Evolutionary conservation across 2,113 vertebrate genomes (phyloP).

Genomic region (Amblyopsis rosae): DNA sequence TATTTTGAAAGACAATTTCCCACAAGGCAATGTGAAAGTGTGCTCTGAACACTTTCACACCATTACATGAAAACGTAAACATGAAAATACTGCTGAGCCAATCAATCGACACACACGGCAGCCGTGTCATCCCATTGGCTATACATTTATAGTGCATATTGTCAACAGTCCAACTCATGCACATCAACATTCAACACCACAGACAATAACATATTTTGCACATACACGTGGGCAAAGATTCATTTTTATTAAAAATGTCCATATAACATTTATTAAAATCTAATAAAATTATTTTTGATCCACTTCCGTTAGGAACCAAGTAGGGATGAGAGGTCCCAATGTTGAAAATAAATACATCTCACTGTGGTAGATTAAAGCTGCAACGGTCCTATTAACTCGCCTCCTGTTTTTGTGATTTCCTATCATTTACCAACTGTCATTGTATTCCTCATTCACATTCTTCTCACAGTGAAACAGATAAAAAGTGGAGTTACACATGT

Average conservation of each 20-base stretch:
- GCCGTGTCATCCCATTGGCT: slow-evolving; percentile 30
- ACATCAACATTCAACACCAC: background rate
- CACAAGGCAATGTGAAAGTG: background rate
- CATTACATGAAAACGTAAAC: slow-evolving; percentile 17
- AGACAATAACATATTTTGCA: background rate
- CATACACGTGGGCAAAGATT: slow-evolving; percentile 68
- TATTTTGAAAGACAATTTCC: slow-evolving; percentile 29
- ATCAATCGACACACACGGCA: background rate
- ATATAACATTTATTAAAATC: slow-evolving; percentile 83
- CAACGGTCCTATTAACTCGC: slow-evolving; percentile 27
- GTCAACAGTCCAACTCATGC: no score
- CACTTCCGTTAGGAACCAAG: slow-evolving; percentile 64
- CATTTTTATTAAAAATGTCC: slow-evolving; percentile 83
- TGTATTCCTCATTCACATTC: slow-evolving; percentile 23
- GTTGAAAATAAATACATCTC: slow-evolving; percentile 79
- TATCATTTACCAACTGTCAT: slow-evolving; percentile 8
- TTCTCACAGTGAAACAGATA: slow-evolving; percentile 63
- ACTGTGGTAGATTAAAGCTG: slow-evolving; percentile 47
- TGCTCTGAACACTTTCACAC: background rate
- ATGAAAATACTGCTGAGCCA: slow-evolving; percentile 1
- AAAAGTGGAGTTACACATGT: slow-evolving; percentile 51
- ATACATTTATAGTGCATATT: background rate
- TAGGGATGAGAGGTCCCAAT: slow-evolving; percentile 61
- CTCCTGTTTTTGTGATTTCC: slow-evolving; percentile 65
- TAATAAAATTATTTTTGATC: slow-evolving; percentile 80